phyloP scores from a whole-genome alignment of 2,113 vertebrate species.

The Vimba vimba region DNA sequence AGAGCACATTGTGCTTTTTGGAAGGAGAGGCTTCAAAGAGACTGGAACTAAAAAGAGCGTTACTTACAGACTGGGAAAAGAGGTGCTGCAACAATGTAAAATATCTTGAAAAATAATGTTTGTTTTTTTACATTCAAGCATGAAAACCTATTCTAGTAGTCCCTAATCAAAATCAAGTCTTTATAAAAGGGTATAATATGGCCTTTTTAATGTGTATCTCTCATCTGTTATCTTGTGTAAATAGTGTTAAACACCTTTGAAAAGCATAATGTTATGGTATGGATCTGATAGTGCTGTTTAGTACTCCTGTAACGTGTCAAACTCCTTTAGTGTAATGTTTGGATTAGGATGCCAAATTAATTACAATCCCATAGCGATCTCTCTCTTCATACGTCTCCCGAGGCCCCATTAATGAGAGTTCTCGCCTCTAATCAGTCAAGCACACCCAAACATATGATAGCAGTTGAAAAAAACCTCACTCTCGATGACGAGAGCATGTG shows the following conservation, averaged over 20 bases:
- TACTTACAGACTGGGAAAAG: too few relatives aligned
- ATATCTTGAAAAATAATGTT: too few relatives aligned
- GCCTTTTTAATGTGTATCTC: background rate
- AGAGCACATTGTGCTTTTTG: too few relatives aligned
- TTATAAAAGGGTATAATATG: too few relatives aligned
- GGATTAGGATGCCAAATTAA: constrained; percentile 63
- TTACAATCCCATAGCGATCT: constrained; percentile 46
- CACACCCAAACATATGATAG: constrained; percentile 49
- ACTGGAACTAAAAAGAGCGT: too few relatives aligned
- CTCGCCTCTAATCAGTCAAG: constrained; percentile 54
- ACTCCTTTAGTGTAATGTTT: constrained; percentile 46
- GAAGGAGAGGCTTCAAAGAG: too few relatives aligned
- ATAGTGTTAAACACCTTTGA: background rate
- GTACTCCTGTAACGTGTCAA: constrained; percentile 49
- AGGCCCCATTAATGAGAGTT: constrained; percentile 53
- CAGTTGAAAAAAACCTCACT: constrained; percentile 46
- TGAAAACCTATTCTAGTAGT: too few relatives aligned
- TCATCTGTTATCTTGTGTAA: background rate
- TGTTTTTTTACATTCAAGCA: too few relatives aligned
- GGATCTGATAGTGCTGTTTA: constrained; percentile 38
- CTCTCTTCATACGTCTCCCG: constrained; percentile 29
- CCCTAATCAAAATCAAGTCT: too few relatives aligned
- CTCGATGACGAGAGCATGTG: background rate
- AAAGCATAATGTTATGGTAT: constrained; percentile 5
- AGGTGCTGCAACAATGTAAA: too few relatives aligned